phyloP scores from a whole-genome alignment of 2,797 vertebrate genomes.

The Gymnoscopelus microlampas region DNA sequence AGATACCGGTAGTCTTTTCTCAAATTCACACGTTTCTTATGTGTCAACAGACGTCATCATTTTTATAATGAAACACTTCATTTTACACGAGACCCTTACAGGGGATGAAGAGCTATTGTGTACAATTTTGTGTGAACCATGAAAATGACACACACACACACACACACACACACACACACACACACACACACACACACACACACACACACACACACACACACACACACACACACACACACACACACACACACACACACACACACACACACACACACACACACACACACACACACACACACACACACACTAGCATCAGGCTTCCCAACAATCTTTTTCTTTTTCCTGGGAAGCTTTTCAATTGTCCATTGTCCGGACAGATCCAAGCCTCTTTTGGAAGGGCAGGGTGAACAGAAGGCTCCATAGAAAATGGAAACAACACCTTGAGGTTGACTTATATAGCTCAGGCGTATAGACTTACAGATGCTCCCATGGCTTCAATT shows the following conservation, averaged over 20 bases:
- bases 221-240: too few relatives aligned
- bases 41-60: too few relatives aligned
- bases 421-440: conserved; percentile 12
- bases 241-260: not conserved
- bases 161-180: conserved; percentile 5
- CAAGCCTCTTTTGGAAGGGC: conserved; percentile 5
- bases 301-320: conserved; percentile 63
- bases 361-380: conserved; percentile 65
- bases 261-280: conserved; percentile 21
- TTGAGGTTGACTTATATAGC: conserved; percentile 10
- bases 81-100: too few relatives aligned
- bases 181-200: too few relatives aligned
- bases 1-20: too few relatives aligned
- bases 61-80: too few relatives aligned
- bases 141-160: conserved; percentile 48
- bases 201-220: not conserved
- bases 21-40: too few relatives aligned
- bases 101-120: not conserved
- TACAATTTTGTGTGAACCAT: conserved; percentile 52
- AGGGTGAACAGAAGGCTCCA: conserved; percentile 24
- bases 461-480: conserved; percentile 1
- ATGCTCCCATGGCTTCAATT: not conserved
- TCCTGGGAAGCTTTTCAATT: conserved; percentile 66
- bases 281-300: too few relatives aligned
- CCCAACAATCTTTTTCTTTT: conserved; percentile 58